Evolutionary conservation across 2,888 invertebrate genomes (phyloP).

Genomic region (Drosophila koepferae): DNA sequence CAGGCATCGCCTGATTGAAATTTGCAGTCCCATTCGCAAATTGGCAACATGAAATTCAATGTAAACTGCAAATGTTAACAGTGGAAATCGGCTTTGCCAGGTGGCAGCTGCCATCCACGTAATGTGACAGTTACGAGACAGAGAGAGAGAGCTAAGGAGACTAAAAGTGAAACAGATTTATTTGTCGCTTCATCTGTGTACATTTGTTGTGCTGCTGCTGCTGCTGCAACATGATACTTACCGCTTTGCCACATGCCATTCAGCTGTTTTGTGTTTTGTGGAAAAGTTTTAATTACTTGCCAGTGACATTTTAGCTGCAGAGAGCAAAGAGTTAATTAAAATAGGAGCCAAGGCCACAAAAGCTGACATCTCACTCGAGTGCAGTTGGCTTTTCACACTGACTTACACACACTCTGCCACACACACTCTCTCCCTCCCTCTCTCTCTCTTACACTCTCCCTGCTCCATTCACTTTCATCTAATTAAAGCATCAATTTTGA

Average conservation of each 20-base stretch:
- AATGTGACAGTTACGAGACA: neutral
- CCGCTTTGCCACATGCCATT: conserved; percentile 11
- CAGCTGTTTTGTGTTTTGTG: conserved; percentile 1
- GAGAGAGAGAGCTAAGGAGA: neutral
- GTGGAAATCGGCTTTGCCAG: conserved; percentile 13
- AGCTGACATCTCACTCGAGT: neutral
- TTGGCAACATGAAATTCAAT: conserved; percentile 16
- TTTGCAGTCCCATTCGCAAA: conserved; percentile 29
- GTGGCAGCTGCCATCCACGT: conserved; percentile 19
- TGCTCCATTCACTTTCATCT: conserved; percentile 6
- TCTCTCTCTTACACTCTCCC: neutral
- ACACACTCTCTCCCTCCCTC: neutral
- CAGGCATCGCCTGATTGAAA: conserved; percentile 35
- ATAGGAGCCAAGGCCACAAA: neutral
- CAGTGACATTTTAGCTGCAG: conserved; percentile 12
- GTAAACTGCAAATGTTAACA: conserved; percentile 16
- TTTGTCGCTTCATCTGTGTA: conserved; percentile 7
- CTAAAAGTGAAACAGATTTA: neutral
- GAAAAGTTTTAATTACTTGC: conserved; percentile 24
- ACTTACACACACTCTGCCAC: no score
- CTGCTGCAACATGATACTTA: conserved; percentile 12
- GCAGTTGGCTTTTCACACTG: neutral
- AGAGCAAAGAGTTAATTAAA: conserved; percentile 24
- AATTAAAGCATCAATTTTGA: conserved; percentile 21
- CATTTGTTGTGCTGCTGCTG: conserved; percentile 5